Conservation (phyloP, 2,888 invertebrate species). For the Tricholauxania praeusta region DNA sequence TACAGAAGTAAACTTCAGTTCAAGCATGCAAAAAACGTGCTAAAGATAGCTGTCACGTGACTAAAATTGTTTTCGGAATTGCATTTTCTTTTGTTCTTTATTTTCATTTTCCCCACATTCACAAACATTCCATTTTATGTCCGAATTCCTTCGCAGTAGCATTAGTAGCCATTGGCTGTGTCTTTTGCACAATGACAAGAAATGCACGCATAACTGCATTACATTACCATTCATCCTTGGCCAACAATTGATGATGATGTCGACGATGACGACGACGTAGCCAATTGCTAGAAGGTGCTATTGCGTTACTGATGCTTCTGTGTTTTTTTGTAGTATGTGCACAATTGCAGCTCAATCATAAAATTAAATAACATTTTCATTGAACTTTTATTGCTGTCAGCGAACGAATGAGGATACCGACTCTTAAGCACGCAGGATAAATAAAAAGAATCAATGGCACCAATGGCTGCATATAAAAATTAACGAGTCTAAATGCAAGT, state of each 20-base stretch:
- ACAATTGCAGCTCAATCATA: slow-evolving; percentile 45
- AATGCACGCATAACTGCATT: neutral
- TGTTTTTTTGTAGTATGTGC: neutral
- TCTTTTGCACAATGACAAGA: neutral
- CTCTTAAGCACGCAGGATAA: neutral
- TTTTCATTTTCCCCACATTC: no score
- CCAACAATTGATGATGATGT: neutral
- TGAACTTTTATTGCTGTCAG: slow-evolving; percentile 44
- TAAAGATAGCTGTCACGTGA: no score
- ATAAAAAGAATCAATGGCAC: neutral
- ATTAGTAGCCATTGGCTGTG: neutral
- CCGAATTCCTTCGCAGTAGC: neutral
- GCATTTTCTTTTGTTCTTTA: no score
- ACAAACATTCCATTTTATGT: no score
- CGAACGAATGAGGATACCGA: neutral
- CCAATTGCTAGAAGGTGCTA: slow-evolving; percentile 37
- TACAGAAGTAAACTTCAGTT: no score
- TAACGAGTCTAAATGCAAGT: slow-evolving; percentile 30
- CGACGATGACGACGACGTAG: slow-evolving; percentile 15
- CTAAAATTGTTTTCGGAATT: no score
- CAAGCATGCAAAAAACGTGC: no score
- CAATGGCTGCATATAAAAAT: slow-evolving; percentile 22
- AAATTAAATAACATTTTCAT: slow-evolving; percentile 49
- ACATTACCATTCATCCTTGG: neutral
- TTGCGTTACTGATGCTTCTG: no score